Percentiles rank a stretch among this genome's conserved stretches.
Conservation (phyloP, 2,888 invertebrate species). For the Gisinianus flammeolus region DNA sequence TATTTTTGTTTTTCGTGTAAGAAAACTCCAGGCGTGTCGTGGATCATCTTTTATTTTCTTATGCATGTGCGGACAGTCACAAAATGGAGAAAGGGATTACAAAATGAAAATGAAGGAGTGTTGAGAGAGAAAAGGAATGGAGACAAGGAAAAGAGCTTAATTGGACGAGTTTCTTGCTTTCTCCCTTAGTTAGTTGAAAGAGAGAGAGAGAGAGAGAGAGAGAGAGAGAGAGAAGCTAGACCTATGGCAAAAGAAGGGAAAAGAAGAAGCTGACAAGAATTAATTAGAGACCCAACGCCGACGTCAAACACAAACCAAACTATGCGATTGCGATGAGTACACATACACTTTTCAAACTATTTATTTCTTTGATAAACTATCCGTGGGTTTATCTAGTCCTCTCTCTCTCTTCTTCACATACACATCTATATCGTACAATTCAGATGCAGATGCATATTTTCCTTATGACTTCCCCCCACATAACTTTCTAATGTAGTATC, state of each 20-base stretch:
- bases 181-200: not conserved
- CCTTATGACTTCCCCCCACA: too few relatives aligned
- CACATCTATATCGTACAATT: not conserved
- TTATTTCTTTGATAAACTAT: not conserved
- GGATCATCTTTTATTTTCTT: too few relatives aligned
- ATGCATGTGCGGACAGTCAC: too few relatives aligned
- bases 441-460: not conserved
- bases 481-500: too few relatives aligned
- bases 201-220: too few relatives aligned
- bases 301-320: too few relatives aligned
- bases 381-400: not conserved
- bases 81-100: not conserved
- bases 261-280: not conserved
- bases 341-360: not conserved
- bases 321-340: conserved; percentile 1
- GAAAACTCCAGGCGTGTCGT: too few relatives aligned
- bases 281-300: not conserved
- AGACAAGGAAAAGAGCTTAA: not conserved
- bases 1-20: too few relatives aligned
- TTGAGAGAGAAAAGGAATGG: not conserved
- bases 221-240: not conserved
- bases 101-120: conserved; percentile 8
- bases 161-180: not conserved
- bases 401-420: not conserved
- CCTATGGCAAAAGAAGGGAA: not conserved